Conservation (phyloP, 2,113 vertebrate species). For the Telmatochromis sp. region DNA sequence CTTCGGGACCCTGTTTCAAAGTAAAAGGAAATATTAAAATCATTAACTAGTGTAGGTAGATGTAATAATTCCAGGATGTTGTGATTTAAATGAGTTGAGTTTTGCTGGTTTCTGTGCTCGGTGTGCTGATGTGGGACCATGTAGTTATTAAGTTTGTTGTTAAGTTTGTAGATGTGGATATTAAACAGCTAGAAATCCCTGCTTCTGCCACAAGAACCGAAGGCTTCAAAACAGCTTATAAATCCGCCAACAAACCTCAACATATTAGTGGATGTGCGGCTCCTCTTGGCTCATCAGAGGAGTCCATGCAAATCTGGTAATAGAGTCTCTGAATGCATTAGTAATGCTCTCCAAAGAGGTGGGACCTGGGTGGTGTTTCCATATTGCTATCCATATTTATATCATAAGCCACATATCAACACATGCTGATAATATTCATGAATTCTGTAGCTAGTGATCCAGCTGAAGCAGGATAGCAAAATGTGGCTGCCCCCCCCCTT, state of each 20-base stretch:
- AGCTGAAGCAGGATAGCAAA: conserved; percentile 6
- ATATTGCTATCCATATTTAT: conserved; percentile 58
- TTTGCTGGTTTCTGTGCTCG: neutral
- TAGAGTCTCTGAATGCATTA: conserved; percentile 38
- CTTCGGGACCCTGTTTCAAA: neutral
- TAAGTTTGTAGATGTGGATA: neutral
- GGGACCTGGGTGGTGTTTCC: conserved; percentile 38
- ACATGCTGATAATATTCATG: conserved; percentile 59
- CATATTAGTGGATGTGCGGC: neutral
- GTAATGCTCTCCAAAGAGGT: conserved; percentile 40
- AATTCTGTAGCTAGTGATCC: conserved; percentile 32
- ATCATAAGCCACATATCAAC: conserved; percentile 41
- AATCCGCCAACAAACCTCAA: conserved; percentile 20
- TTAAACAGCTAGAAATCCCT: conserved; percentile 1
- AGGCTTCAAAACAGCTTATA: conserved; percentile 36
- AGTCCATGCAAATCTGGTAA: conserved; percentile 36
- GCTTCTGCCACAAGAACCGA: neutral
- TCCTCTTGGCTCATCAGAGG: conserved; percentile 25
- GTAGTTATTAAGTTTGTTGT: neutral
- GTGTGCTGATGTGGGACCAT: neutral
- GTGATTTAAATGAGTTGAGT: conserved; percentile 14
- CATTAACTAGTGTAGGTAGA: neutral
- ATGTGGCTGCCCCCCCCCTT: conserved; percentile 16
- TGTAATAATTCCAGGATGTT: neutral
- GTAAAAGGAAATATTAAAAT: conserved; percentile 10